Base-by-base conservation (phyloP, 1,140 invertebrate genomes). In the Philaenus spumarius region DNA sequence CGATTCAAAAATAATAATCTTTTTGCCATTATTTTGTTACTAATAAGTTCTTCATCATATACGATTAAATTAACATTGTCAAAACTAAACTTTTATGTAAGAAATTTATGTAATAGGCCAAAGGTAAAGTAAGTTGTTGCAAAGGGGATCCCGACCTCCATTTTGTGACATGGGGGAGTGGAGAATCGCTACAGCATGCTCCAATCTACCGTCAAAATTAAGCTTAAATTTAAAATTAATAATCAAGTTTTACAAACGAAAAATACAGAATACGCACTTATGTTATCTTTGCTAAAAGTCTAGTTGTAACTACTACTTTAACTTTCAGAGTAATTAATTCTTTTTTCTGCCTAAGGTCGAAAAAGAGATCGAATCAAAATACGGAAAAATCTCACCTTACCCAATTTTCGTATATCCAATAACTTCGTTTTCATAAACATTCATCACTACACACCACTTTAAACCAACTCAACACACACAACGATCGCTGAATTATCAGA, bases 91-190 rank as follows among this genome's bases (percentile, higher is more conserved):
- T 30, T 53, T 37, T 37, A 20, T 35, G 24, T 34, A 37, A 53
- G 9, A 34, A 37, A 53, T n/a, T 6, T 37, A 37, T 35, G 11
- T 22, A 26, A 35, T 34, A 15, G 20, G 35, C 20, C 26, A 34
- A 53, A 53, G 47, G 55, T 61, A 46, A 35, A 42, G 40, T 42
- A 42, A 42, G 19, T 12, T 20, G 22, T 39, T 53, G 50, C 22
- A 63, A 59, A 60, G 67, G 66, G 45, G 60, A 69, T 68, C 63
- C 68, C 67, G 75, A 72, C 76, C 74, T 74, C 76, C 76, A 78
- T 78, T 78, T 78, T 78, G 76, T 77, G 74, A 71, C 70, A 73
- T 73, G 74, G 75, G 75, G 75, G 76, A 78, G 76, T 75, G 76
- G 74, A 75, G 73, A 70, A 73, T 70, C 71, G 70, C 73, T 74